Evolutionary conservation across 2,113 vertebrate genomes (phyloP).

Genomic region (Vombatus ursinus): DNA sequence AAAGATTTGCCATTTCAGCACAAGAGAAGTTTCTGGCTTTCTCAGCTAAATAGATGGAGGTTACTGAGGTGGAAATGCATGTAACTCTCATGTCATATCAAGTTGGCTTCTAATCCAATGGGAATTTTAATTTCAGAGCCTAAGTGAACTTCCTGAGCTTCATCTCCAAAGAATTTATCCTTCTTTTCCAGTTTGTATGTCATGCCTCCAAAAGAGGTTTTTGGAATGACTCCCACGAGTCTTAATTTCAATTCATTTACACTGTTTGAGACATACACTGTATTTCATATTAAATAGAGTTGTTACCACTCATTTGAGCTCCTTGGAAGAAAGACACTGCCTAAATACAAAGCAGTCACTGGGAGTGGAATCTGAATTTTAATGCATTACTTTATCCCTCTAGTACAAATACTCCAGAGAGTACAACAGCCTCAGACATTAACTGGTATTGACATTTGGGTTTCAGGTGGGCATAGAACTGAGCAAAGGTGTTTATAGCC

Average conservation of each 20-base stretch:
- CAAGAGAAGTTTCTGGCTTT: slow-evolving; percentile 14
- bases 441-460: slow-evolving; percentile 21
- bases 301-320: slow-evolving; percentile 56
- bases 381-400: slow-evolving; percentile 37
- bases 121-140: slow-evolving; percentile 44
- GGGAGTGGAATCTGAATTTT: slow-evolving; percentile 44
- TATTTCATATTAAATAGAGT: slow-evolving; percentile 63
- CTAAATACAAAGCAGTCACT: slow-evolving; percentile 54
- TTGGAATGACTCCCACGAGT: slow-evolving; percentile 63
- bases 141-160: slow-evolving; percentile 54
- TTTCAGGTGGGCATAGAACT: background rate
- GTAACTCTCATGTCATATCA: background rate
- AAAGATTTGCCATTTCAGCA: background rate
- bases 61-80: background rate
- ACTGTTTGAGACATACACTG: slow-evolving; percentile 23
- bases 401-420: slow-evolving; percentile 28
- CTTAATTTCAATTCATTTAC: slow-evolving; percentile 70
- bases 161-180: slow-evolving; percentile 26
- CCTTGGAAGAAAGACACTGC: slow-evolving; percentile 59
- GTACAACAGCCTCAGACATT: background rate
- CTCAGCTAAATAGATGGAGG: background rate
- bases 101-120: background rate
- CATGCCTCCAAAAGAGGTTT: slow-evolving; percentile 50
- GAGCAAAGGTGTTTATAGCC: slow-evolving; percentile 10
- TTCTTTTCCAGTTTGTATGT: slow-evolving; percentile 18